Evolutionary conservation across 2,888 invertebrate species (phyloP), one percentile per base, ranked within the genome.

Genomic region (Slavum lentiscoides): DNA sequence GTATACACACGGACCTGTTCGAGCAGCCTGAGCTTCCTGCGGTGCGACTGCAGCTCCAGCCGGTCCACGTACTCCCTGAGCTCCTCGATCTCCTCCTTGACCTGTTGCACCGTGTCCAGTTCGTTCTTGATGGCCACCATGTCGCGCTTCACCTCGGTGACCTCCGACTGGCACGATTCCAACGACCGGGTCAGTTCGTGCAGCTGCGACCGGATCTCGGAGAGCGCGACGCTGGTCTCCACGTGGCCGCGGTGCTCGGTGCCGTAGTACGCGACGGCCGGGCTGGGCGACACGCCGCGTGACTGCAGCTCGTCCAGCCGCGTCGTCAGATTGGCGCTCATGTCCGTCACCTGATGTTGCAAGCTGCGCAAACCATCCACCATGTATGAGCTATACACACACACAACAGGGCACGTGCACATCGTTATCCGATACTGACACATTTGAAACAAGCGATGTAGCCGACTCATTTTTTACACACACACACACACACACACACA

Each of bases 271-370:
- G 80, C 72, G 58, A 9, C 62, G 39, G 64, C 80, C 69, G 69
- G 81, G 9, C 81, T 81, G 0, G 81, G 82, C n/a, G 81, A 81
- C 69, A 83, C 95, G 85, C 88, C 88, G 86, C 92, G 91, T 86
- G 95, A 94, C 89, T 95, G 95, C 89, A 96, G 91, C 90, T 95
- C 94, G 89, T 96, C 95, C 90, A 96, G 91, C 90, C 95, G 95
- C 87, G 94, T 93, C 89, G 93, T 92, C 89, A 96, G 91, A 91
- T 95, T 95, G 93, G 94, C 94, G 90, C 95, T 95, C 96, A 96
- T 96, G 90, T 95, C 94, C 92, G 94, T 93, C 91, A 96, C 94
- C 93, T 96, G 95, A 91, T 94, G 94, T 92, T 96, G 95, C 91
- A 96, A 94, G 92, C 95, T 96, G 89, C 85, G 85, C 85, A 81